Evolutionary conservation across 2,797 vertebrate species (phyloP), one percentile per base, ranked within the genome.

Genomic region (Lagorchestes hirsutus): DNA sequence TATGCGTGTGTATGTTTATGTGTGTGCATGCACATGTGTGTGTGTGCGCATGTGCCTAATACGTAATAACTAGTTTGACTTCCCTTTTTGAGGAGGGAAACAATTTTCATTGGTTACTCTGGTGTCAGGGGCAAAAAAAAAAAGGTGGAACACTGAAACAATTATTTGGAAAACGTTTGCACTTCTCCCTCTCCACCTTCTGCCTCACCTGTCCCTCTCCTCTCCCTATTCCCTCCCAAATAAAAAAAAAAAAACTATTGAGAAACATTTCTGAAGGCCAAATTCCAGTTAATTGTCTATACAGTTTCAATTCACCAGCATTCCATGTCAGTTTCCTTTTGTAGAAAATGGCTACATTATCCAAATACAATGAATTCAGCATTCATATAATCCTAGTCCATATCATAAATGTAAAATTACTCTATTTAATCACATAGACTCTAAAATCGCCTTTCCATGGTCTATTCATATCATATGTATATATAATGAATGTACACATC

Each of bases 241-340:
- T 74, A n/a, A 74, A n/a, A 67, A 18, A 74, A n/a, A n/a, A n/a
- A 87, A 46, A 46, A 87, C 9, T 50, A 40, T 24, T 40, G 74
- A 27, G 40, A 46, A 87, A 50, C 9, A 87, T 87, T 87, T 50
- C 74, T 82, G 67, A 82, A 87, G 67, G 74, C n/a, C 40, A 24
- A 46, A 82, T 82, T 74, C 62, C 16, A 74, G 34, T 74, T 82
- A 74, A 74, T 82, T 50, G 22, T 50, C 52, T 93, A 22, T 18
- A 93, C n/a, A 92, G 55, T 13, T 28, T n/a, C 93, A 91, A 96
- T 95, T n/a, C 91, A 92, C 67, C 18, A 94, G 58, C 13, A n/a
- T 24, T 96, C 29, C n/a, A 82, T 1, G 62, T 91, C 67, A 82
- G 52, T 90, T 95, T 94, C 54, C 92, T 96, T 96, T 95, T 94